Evolutionary conservation across 2,797 vertebrate genomes (phyloP).

Genomic region (Rhodeus uyekii): DNA sequence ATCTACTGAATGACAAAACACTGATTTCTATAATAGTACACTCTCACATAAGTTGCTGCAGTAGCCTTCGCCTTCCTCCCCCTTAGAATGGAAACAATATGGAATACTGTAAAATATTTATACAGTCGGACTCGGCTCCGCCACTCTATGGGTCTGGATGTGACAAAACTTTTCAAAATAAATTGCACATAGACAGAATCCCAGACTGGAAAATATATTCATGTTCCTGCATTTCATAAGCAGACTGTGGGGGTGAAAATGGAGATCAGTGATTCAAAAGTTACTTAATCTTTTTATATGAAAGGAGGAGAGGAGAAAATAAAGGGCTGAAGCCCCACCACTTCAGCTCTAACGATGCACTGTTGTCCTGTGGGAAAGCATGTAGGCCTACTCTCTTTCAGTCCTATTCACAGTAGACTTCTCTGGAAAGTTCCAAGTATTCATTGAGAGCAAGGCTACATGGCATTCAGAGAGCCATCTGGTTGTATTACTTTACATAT

Average conservation of each 20-base stretch:
- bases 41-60: constrained; percentile 15
- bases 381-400: constrained; percentile 70
- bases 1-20: constrained; percentile 46
- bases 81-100: background rate
- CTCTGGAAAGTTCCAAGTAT: constrained; percentile 79
- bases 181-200: background rate
- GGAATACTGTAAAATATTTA: constrained; percentile 14
- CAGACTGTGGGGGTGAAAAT: constrained; percentile 6
- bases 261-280: background rate
- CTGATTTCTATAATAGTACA: constrained; percentile 46
- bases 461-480: constrained; percentile 80
- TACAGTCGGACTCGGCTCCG: background rate
- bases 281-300: constrained; percentile 24
- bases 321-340: constrained; percentile 2
- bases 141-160: background rate
- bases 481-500: constrained; percentile 85
- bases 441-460: constrained; percentile 69
- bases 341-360: constrained; percentile 60
- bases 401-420: constrained; percentile 74
- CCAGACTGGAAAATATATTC: constrained; percentile 17
- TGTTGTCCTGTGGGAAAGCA: constrained; percentile 74
- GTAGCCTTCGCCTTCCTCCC: background rate
- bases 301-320: background rate
- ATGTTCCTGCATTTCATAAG: background rate
- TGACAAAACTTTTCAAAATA: background rate